Evolutionary conservation across 2,888 invertebrate species (phyloP).

Genomic region (Belgica antarctica): DNA sequence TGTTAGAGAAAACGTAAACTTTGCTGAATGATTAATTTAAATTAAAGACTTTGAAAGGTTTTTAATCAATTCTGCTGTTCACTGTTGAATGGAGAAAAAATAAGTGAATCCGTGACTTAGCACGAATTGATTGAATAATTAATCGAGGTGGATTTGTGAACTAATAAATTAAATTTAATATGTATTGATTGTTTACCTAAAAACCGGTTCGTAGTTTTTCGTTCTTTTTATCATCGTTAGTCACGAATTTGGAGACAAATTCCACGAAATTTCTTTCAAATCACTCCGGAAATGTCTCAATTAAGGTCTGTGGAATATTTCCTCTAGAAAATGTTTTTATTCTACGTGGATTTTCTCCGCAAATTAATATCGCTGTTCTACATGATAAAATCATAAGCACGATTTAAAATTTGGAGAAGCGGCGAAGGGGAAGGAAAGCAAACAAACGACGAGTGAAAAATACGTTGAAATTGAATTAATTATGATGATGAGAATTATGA

Average conservation of each 20-base stretch:
- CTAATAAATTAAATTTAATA: slow-evolving; percentile 29
- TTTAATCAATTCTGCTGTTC: slow-evolving; percentile 29
- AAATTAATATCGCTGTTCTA: slow-evolving; percentile 11
- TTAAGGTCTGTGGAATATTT: not conserved
- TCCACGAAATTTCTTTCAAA: not conserved
- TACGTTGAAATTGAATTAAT: slow-evolving; percentile 38
- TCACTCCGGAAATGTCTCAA: slow-evolving; percentile 7
- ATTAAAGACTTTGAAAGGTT: slow-evolving; percentile 32
- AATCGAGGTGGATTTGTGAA: not conserved
- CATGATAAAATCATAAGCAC: slow-evolving; percentile 35
- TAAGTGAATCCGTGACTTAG: slow-evolving; percentile 23
- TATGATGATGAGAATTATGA: slow-evolving; percentile 35
- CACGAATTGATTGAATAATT: slow-evolving; percentile 35
- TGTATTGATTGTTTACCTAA: no score
- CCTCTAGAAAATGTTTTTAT: not conserved
- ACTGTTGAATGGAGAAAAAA: not conserved
- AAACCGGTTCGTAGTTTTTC: no score
- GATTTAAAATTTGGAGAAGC: slow-evolving; percentile 27
- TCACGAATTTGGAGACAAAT: no score
- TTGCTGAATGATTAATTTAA: slow-evolving; percentile 38
- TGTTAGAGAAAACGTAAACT: not conserved
- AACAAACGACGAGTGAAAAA: slow-evolving; percentile 8
- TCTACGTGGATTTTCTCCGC: slow-evolving; percentile 25
- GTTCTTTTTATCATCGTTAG: no score
- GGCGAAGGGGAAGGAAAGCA: not conserved